Conservation (phyloP, 2,888 invertebrate species). For the Amiota mariae region DNA sequence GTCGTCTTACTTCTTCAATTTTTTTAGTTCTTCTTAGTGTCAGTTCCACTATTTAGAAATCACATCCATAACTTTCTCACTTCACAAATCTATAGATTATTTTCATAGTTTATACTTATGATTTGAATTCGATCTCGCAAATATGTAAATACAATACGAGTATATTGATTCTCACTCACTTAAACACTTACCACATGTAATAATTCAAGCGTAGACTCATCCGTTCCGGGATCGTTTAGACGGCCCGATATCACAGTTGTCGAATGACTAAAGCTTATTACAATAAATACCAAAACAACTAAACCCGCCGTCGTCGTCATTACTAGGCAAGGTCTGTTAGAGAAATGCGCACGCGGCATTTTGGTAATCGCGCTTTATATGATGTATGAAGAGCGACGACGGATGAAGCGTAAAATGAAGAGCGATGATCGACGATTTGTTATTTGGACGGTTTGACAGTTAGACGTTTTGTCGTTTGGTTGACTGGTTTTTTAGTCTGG, state of each 20-base stretch:
- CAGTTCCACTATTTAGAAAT: no score
- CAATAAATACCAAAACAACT: slow-evolving; percentile 60
- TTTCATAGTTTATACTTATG: no score
- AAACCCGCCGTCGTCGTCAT: slow-evolving; percentile 67
- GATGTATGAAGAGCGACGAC: not conserved
- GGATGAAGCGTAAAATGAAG: not conserved
- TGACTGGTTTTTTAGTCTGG: slow-evolving; percentile 45
- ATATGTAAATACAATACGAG: no score
- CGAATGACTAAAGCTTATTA: slow-evolving; percentile 65
- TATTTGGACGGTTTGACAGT: slow-evolving; percentile 27
- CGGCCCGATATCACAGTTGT: slow-evolving; percentile 54
- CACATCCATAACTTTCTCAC: not conserved
- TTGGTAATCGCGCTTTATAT: slow-evolving; percentile 58
- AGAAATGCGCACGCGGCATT: slow-evolving; percentile 71
- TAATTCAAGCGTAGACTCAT: slow-evolving; percentile 68
- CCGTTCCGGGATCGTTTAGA: slow-evolving; percentile 52
- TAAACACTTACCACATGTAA: slow-evolving; percentile 70
- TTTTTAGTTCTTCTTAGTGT: no score
- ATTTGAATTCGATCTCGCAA: no score
- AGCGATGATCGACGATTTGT: slow-evolving; percentile 16
- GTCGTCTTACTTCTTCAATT: no score
- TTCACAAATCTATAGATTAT: not conserved
- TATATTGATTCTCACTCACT: no score
- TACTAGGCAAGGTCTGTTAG: slow-evolving; percentile 67
- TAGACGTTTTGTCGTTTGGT: slow-evolving; percentile 25